Evolutionary conservation across 2,113 vertebrate species (phyloP), one percentile per base, ranked within the genome.

Genomic region (Gopherus flavomarginatus): DNA sequence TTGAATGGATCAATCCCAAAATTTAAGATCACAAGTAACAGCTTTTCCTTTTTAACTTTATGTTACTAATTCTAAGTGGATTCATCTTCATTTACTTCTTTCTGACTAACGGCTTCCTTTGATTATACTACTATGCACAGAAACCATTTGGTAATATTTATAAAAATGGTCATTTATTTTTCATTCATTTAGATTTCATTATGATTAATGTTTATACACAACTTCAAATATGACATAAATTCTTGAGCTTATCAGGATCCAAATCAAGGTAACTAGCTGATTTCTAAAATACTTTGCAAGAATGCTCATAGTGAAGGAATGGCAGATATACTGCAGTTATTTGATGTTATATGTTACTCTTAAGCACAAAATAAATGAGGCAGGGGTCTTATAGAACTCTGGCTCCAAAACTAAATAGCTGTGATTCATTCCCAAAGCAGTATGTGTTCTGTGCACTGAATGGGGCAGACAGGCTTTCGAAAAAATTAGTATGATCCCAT

Each of bases 381-480:
- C 4, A 38, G 50, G 78, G 52, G 83, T 85, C 8, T 7, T 87
- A 27, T 8, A 2, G 56, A 53, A 3, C 8, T n/a, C 35, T 31
- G 62, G 16, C 62, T n/a, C 35, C 62, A 35, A 69, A 69, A 69
- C 31, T n/a, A 21, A 19, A 69, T 8, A n/a, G 14, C 35, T 7
- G n/a, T 69, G 16, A 72, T 72, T 72, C 9, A 72, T 72, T 72
- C 19, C 35, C n/a, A 72, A 38, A 72, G n/a, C n/a, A 72, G 38
- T 9, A 72, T 22, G 65, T 19, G 10, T 2, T 85, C 26, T 88
- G 59, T 59, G 59, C 38, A 12, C 65, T 44, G 0, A 53, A 47
- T 26, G 27, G 12, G 17, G 69, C 62, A 87, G 44, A 2, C 1
- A n/a, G 69, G 2, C 1, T 77, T 10, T 9, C 4, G 6, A 8